phyloP scores from a whole-genome alignment of 2,888 invertebrate species.

The Temnothorax ravouxi region DNA sequence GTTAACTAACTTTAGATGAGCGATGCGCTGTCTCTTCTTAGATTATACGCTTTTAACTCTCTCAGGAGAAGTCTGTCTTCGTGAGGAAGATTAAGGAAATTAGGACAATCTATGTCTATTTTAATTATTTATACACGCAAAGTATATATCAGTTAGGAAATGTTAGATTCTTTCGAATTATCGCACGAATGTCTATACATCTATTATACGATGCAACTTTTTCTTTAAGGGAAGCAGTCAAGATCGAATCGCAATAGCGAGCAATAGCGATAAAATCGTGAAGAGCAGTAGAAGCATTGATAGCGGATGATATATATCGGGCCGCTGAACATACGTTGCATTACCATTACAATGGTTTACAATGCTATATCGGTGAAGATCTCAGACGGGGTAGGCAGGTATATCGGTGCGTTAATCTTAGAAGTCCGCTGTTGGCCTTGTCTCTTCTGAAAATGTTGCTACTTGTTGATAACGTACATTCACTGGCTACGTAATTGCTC shows the following conservation, averaged over 20 bases:
- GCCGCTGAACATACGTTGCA: conserved; percentile 68
- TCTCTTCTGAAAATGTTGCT: conserved; percentile 8
- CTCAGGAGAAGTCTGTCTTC: background rate
- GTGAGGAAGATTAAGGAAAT: background rate
- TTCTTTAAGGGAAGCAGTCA: background rate
- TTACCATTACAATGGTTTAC: conserved; percentile 85
- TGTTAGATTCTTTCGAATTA: background rate
- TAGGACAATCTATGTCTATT: background rate
- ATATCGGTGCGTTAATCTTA: conserved; percentile 35
- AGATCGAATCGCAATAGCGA: conserved; percentile 20
- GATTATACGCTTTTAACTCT: background rate
- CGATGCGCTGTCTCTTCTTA: conserved; percentile 6
- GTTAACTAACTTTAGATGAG: conserved; percentile 48
- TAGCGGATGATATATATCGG: conserved; percentile 67
- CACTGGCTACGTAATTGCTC: background rate
- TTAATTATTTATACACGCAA: background rate
- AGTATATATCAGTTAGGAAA: background rate
- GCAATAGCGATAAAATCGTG: conserved; percentile 35
- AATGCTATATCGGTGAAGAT: conserved; percentile 80
- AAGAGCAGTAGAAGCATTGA: conserved; percentile 58
- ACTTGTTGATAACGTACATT: background rate
- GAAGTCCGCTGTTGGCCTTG: background rate
- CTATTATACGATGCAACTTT: background rate
- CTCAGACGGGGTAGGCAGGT: conserved; percentile 70
- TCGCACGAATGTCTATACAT: background rate